Base-by-base conservation (phyloP, 2,888 invertebrate genomes). In the Apamea sordens region DNA sequence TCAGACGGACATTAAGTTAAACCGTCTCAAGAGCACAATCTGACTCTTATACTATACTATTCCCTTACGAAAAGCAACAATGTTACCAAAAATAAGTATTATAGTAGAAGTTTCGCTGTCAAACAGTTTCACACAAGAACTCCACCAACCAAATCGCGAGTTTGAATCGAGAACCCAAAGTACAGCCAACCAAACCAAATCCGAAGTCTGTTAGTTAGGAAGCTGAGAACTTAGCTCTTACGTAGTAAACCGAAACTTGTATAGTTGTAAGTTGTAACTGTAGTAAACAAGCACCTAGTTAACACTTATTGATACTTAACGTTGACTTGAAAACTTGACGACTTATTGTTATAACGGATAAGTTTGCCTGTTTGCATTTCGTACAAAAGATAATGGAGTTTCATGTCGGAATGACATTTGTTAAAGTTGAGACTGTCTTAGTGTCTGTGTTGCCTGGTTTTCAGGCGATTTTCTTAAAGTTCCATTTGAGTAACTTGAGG, bases 141-240 rank as follows among this genome's bases (percentile, higher is more conserved):
- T 82, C 15, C 44, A 2, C 24, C n/a, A 32, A 21, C n/a, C 41
- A 41, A 71, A 82, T 61, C 28, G 44, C 77, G 82, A 83, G 56
- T 83, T 84, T 53, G 71, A 32, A 84, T 88, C 91, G 91, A 92
- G 89, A 89, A 86, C 41, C 77, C 13, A 21, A 79, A 89, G 94
- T 94, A 91, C 50, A 41, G 21, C 18, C 71, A 68, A 82, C 86
- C 90, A 92, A 91, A 90, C 91, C 89, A 90, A 92, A 92, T 91
- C 91, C 86, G 84, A 92, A 92, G 92, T 90, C 91, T 85, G 90
- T 91, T 89, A 91, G 92, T 90, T 91, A 90, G 90, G 88, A 91
- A 92, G 91, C 84, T 84, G 82, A 83, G 73, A 92, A 93, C 91
- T 93, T 90, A 86, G 83, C 86, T 85, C 86, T 88, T 78, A 84